Base-by-base conservation (phyloP, 2,888 invertebrate genomes). In the Pachliopta kotzebuea region DNA sequence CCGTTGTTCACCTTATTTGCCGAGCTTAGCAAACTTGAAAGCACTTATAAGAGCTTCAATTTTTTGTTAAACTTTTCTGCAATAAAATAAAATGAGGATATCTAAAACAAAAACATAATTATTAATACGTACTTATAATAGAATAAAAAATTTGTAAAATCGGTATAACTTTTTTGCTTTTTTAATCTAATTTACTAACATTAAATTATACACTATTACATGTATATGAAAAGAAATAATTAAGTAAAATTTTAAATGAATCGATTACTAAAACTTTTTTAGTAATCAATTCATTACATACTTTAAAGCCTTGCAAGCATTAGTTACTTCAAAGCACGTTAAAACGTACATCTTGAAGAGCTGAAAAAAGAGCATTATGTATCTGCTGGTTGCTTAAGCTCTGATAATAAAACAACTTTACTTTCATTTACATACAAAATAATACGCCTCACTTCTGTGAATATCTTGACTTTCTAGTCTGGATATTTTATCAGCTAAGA, bases 1-100 rank as follows among this genome's bases (percentile, higher is more conserved):
- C 67, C 67, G 70, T 70, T 70, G 69, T 65, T 69, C 63, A 67
- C 62, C 66, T 66, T 69, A 66, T 57, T 61, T 61, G 67, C 61
- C 60, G 53, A 50, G 55, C 50, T 61, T 29, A 45, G 24, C 65
- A 61, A 66, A 63, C 58, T 63, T 24, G 55, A 54, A 37, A 57
- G 37, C n/a, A n/a, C 45, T n/a, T 45, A 45, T 18, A 45, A n/a
- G n/a, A n/a, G 18, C n/a, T 45, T 45, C 11, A 11, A 11, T 37
- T 37, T 37, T 37, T 37, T 37, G 37, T 37, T 37, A 14, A 37
- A 37, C 37, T 11, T 37, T 37, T 26, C 26, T 14, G 8, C 2
- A 37, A 37, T 14, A 37, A 6, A 2, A 2, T 14, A 14, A 37
- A 37, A 37, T 37, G 37, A 8, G 11, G 2, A 11, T 14, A 37